Conservation (phyloP, 1,140 invertebrate genomes). For the Meloidogyne floridensis region DNA sequence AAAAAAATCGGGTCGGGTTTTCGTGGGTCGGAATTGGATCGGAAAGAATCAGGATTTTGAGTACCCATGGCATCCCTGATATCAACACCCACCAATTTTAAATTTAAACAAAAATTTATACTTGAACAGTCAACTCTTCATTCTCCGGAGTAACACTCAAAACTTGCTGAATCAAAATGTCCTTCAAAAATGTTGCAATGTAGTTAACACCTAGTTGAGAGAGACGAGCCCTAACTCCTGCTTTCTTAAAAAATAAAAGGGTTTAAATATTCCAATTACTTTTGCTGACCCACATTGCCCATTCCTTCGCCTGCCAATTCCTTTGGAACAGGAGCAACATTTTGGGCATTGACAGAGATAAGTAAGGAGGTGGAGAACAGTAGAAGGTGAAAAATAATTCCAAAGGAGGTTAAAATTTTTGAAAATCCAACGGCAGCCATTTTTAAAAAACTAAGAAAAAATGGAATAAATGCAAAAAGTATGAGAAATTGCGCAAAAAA, state of each 20-base stretch:
- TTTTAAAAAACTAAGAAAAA: background rate
- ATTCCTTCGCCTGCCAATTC: slow-evolving; percentile 30
- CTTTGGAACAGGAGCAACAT: background rate
- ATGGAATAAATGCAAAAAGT: background rate
- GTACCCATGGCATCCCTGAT: no score
- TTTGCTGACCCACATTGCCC: slow-evolving; percentile 21
- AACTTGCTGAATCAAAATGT: slow-evolving; percentile 45
- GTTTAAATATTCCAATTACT: background rate
- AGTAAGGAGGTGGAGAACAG: background rate
- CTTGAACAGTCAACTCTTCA: slow-evolving; percentile 8
- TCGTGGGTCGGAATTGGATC: no score
- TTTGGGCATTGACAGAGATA: background rate
- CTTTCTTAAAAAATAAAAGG: slow-evolving; percentile 46
- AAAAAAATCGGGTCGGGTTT: no score
- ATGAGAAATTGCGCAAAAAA: background rate
- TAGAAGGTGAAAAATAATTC: slow-evolving; percentile 3
- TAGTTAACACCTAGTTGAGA: slow-evolving; percentile 49
- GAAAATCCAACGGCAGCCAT: background rate
- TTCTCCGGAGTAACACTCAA: slow-evolving; percentile 23
- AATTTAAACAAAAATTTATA: background rate
- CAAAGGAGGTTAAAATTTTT: background rate
- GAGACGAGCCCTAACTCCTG: slow-evolving; percentile 44
- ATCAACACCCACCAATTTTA: background rate
- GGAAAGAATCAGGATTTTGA: no score
- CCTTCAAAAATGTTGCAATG: slow-evolving; percentile 41